phyloP scores from a whole-genome alignment of 2,113 vertebrate species.

The Motacilla tschutschensis region DNA sequence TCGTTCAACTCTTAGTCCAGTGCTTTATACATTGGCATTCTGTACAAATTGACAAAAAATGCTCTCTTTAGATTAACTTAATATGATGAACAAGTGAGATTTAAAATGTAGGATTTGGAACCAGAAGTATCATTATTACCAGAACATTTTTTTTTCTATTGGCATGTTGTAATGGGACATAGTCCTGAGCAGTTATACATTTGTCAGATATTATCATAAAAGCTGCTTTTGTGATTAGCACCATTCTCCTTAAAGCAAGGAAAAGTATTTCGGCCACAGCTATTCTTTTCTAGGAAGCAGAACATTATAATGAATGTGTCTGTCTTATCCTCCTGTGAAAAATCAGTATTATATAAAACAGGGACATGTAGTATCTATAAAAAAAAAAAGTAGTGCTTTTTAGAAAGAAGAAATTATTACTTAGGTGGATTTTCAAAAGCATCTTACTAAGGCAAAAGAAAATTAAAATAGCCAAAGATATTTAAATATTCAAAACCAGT shows the following conservation, averaged over 20 bases:
- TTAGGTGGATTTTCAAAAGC: background rate
- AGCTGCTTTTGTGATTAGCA: background rate
- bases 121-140: background rate
- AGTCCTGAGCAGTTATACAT: background rate
- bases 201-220: background rate
- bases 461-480: background rate
- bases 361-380: background rate
- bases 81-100: background rate
- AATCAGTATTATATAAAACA: background rate
- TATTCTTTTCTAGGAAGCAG: background rate
- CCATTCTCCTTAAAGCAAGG: background rate
- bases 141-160: background rate
- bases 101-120: background rate
- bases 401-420: background rate
- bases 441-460: background rate
- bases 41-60: background rate
- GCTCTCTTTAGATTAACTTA: background rate
- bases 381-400: background rate
- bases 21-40: background rate
- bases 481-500: background rate
- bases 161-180: background rate
- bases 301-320: background rate
- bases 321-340: background rate
- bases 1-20: background rate
- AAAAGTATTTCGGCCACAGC: background rate